These are phyloP conservation scores for Cephus rjabovi DNA, from an alignment of 2,888 invertebrate genomes.

Conservation along the genomic window DNA sequence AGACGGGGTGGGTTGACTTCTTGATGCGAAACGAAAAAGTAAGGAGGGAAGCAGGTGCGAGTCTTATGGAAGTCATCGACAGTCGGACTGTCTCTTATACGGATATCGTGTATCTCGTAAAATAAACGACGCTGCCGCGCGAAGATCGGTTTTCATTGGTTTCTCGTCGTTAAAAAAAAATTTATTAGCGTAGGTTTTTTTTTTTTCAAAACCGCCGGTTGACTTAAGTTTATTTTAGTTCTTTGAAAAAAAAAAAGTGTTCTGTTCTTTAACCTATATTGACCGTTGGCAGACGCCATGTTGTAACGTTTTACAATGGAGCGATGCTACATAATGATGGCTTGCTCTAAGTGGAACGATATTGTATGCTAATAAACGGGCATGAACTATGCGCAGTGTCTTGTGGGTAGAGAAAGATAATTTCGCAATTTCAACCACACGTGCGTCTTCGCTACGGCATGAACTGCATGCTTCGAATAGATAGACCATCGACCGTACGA, in stretches of 20 bases:
- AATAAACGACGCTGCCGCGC: background rate
- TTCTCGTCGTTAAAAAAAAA: background rate
- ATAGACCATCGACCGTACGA: background rate
- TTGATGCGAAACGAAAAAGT: background rate
- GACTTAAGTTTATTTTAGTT: background rate
- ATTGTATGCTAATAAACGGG: background rate
- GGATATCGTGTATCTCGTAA: background rate
- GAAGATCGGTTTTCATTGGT: constrained; percentile 2
- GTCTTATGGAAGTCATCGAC: background rate
- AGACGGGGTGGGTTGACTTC: background rate
- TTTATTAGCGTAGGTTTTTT: background rate
- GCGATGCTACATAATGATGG: background rate
- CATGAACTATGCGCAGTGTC: background rate
- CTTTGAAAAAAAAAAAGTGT: background rate
- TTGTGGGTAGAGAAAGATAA: background rate
- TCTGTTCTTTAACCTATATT: background rate
- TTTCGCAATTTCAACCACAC: background rate
- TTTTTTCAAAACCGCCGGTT: background rate
- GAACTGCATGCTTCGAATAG: background rate
- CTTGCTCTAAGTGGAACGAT: background rate
- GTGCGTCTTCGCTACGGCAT: background rate
- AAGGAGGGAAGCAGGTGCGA: background rate
- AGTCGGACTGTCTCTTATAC: background rate
- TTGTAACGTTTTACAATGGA: background rate
- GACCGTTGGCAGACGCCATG: background rate